Base-by-base conservation (phyloP, 2,888 invertebrate species). In the Drosophila neotestacea region DNA sequence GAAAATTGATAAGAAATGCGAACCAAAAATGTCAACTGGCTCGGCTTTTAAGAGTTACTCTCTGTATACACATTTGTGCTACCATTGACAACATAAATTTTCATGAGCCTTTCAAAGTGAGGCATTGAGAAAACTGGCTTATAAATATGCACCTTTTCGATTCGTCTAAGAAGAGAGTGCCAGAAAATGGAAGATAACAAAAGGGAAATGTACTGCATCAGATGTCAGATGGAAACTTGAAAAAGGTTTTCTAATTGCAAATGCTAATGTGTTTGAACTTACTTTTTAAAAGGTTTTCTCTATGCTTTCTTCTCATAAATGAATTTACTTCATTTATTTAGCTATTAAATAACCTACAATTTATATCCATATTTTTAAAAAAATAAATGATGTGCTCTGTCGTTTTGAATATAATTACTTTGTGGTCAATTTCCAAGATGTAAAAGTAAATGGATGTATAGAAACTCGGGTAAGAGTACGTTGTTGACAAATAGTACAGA, bases 1-100 rank as follows among this genome's bases (percentile, higher is more conserved):
- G 38, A 61, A 72, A 79, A 79, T 70, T 79, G 77, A 79, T 72
- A 79, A 79, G 81, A 77, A 77, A 70, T 69, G 56, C 44, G 61
- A 61, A 39, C 66, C 50, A 16, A 55, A 69, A 70, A 78, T 73
- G 68, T 66, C 76, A 66, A 22, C 41, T 56, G 3, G 11, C 27
- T 39, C 59, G 28, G 44, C 54, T 70, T 22, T 16, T 13, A 16
- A 42, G 36, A 32, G 30, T 52, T 30, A n/a, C 9, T 34, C n/a
- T 59, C 11, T 34, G 41, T 47, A n/a, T 39, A 11, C 30, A 9
- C 51, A 47, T 16, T 27, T 59, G 59, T 63, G 38, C 27, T 55
- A 58, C 41, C 9, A 55, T 38, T 41, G 39, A 10, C 13, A 44
- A 71, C 16, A 76, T 54, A 56, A 13, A 69, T 76, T 52, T 52